Evolutionary conservation across 2,797 vertebrate species (phyloP), one percentile per base, ranked within the genome.

Genomic region (Todus mexicanus): DNA sequence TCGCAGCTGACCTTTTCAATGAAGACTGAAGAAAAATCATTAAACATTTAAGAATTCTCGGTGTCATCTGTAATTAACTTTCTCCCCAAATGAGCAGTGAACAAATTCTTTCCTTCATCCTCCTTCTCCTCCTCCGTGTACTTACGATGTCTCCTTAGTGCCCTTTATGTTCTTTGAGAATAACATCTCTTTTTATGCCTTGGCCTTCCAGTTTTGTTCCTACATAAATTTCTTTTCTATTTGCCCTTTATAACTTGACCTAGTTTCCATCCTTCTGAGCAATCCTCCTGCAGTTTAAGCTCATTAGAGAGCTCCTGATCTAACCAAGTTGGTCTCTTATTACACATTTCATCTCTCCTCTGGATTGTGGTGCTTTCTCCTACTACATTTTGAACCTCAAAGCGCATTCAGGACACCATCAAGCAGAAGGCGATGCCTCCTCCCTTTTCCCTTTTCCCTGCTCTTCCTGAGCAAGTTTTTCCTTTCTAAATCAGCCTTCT

Each of bases 221-320:
- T 88, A 69, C 73, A 81, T 75, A 51, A 53, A 88, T 95, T 95
- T 89, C 72, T 80, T 77, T 87, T 78, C 83, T 81, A 20, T 88
- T 80, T 96, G 87, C 85, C 94, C 92, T 92, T 92, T 92, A 59
- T 56, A 93, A 93, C 82, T 90, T 93, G 96, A 96, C 96, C 94
- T 84, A 96, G 76, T 96, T 96, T 96, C 96, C 91, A 96, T 85
- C 47, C 83, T 93, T 92, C 94, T 92, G 79, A 95, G 92, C 94
- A 92, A 91, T 91, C 66, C 82, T 95, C 84, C 94, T 19, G 89
- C 95, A 91, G 91, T 88, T 89, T 84, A 95, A 94, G 77, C 94
- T 96, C 95, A 95, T 96, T 93, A 93, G 37, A 57, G 82, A 82
- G 74, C 78, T 92, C 86, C 89, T 60, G 60, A 81, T 86, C 89